Conservation (phyloP, 2,113 vertebrate species). For the Gymnorhina tibicen region DNA sequence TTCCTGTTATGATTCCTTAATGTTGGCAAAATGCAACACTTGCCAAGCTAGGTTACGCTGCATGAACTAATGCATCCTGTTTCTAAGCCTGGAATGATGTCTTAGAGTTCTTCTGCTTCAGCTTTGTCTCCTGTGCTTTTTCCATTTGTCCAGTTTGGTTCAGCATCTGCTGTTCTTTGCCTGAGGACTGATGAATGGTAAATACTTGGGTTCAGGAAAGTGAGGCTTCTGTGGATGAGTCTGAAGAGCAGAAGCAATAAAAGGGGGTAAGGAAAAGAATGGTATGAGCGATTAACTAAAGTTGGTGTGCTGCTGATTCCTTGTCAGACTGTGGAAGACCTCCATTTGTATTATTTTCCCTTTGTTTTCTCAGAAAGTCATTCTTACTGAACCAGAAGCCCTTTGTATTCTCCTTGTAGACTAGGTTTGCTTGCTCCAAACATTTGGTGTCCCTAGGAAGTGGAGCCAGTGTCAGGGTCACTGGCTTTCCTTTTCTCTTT, state of each 20-base stretch:
- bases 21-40: background rate
- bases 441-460: background rate
- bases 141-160: background rate
- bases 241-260: background rate
- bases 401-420: background rate
- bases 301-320: background rate
- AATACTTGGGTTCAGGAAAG: background rate
- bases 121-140: background rate
- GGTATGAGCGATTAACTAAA: accelerated
- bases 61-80: background rate
- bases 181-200: background rate
- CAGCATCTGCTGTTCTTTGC: background rate
- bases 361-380: background rate
- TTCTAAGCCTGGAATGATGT: background rate
- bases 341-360: background rate
- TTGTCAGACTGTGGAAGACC: background rate
- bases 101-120: background rate
- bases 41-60: background rate
- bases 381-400: background rate
- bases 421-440: background rate
- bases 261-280: background rate
- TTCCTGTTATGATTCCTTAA: no score
- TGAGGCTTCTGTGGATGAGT: background rate
- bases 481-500: background rate
- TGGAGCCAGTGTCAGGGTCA: background rate